Evolutionary conservation across 2,888 invertebrate genomes (phyloP).

Genomic region (Trichogramma evanescens): DNA sequence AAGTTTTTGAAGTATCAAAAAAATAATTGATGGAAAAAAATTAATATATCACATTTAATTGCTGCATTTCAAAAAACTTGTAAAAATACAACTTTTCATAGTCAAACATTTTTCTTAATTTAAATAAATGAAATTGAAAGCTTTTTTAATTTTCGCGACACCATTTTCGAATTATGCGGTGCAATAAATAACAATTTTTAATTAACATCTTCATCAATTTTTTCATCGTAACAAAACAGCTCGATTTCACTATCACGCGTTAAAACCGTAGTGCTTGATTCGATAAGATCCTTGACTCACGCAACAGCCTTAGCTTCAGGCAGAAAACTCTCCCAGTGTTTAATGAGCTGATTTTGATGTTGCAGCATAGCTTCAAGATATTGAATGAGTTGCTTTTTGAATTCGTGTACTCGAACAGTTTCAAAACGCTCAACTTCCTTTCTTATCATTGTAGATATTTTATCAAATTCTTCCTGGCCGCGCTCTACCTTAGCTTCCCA

Average conservation of each 20-base stretch:
- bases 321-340: slow-evolving; percentile 93
- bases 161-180: background rate
- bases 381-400: slow-evolving; percentile 80
- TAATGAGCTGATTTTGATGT: slow-evolving; percentile 87
- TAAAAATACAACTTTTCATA: background rate
- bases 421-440: slow-evolving; percentile 92
- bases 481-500: slow-evolving; percentile 97
- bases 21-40: no score
- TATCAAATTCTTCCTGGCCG: slow-evolving; percentile 92
- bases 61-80: no score
- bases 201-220: no score
- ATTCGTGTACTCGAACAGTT: slow-evolving; percentile 77
- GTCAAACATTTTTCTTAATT: background rate
- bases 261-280: background rate
- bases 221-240: no score
- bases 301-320: slow-evolving; percentile 91
- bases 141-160: slow-evolving; percentile 2
- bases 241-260: background rate
- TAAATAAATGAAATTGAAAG: background rate
- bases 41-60: no score
- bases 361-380: slow-evolving; percentile 91
- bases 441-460: slow-evolving; percentile 88
- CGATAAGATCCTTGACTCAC: slow-evolving; percentile 49
- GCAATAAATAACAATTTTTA: background rate
- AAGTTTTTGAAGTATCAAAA: no score